Evolutionary conservation across 2,797 vertebrate genomes (phyloP).

Genomic region (Tokudaia tokunoshimensis): DNA sequence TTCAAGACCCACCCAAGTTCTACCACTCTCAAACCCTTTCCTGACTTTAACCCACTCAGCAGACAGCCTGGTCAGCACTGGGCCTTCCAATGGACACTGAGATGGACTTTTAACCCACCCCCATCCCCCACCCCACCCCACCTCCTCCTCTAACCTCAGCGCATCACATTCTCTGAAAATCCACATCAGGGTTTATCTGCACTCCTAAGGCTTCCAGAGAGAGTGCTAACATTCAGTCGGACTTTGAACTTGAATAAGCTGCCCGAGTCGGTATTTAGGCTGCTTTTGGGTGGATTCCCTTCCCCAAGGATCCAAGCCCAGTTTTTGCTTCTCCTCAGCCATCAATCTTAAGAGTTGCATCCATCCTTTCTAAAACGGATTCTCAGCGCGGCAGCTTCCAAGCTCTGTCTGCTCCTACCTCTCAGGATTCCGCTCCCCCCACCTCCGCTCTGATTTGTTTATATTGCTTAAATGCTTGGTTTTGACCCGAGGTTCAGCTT

Average conservation of each 20-base stretch:
- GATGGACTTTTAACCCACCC: not conserved
- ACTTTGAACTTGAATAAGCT: not conserved
- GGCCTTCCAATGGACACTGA: conserved; percentile 6
- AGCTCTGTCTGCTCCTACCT: conserved; percentile 24
- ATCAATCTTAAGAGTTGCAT: conserved; percentile 28
- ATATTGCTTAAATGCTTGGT: conserved; percentile 66
- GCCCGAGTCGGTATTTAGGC: not conserved
- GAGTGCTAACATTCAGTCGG: conserved; percentile 11
- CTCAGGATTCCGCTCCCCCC: not conserved
- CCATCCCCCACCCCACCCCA: not conserved
- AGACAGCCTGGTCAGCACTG: not conserved
- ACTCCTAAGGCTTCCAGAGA: not conserved
- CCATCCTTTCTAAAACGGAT: conserved; percentile 61
- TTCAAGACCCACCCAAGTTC: not conserved
- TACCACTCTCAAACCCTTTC: not conserved
- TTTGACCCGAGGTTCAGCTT: conserved; percentile 70
- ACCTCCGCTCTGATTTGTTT: not conserved
- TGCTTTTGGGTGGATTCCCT: conserved; percentile 28
- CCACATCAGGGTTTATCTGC: conserved; percentile 15
- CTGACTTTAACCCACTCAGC: not conserved
- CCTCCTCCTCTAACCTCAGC: not conserved
- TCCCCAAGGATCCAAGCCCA: conserved; percentile 61
- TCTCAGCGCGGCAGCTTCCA: conserved; percentile 30
- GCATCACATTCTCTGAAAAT: conserved; percentile 4
- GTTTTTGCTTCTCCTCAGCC: conserved; percentile 57